These are phyloP conservation scores for Nematostella vectensis DNA, from an alignment of 92 coral and sea anemone genomes.

Conservation along the genomic window DNA sequence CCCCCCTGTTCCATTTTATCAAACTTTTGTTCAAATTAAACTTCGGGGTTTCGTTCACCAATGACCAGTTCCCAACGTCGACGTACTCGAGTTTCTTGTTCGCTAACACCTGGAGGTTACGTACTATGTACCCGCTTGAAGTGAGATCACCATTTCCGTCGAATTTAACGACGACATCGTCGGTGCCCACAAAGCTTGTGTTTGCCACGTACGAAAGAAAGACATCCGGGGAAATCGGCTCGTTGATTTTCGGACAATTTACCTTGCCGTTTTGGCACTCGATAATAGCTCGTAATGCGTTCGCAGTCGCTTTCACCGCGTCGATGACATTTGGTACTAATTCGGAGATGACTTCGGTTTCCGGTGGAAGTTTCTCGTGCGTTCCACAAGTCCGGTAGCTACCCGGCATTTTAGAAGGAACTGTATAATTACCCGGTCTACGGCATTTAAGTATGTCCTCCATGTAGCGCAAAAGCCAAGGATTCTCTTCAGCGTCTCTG, in stretches of 20 bases:
- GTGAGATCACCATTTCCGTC: slow-evolving; percentile 68
- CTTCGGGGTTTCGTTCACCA: slow-evolving; percentile 6
- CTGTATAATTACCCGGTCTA: slow-evolving; percentile 4
- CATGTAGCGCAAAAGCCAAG: slow-evolving; percentile 64
- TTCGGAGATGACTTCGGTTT: slow-evolving; percentile 31
- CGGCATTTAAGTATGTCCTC: slow-evolving; percentile 48
- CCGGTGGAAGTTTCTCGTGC: slow-evolving; percentile 33
- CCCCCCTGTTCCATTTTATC: slow-evolving; percentile 67
- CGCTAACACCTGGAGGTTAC: slow-evolving; percentile 45
- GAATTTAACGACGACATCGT: slow-evolving; percentile 45
- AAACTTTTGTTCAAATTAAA: slow-evolving; percentile 32
- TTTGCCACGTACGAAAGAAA: slow-evolving; percentile 40
- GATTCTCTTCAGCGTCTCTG: slow-evolving; percentile 22
- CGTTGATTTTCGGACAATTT: slow-evolving; percentile 31
- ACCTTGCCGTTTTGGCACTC: slow-evolving; percentile 22
- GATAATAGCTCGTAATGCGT: slow-evolving; percentile 50
- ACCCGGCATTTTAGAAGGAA: slow-evolving; percentile 4
- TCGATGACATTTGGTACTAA: slow-evolving; percentile 70
- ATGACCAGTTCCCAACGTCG: slow-evolving; percentile 64
- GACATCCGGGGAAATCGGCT: slow-evolving; percentile 37
- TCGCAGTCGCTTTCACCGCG: slow-evolving; percentile 64
- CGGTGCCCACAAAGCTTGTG: slow-evolving; percentile 49
- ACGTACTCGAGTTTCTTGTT: slow-evolving; percentile 23
- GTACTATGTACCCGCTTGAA: slow-evolving; percentile 59
- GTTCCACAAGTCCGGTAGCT: slow-evolving; percentile 26